phyloP scores from a whole-genome alignment of 1,140 invertebrate species.

The Aphidius ervi region DNA sequence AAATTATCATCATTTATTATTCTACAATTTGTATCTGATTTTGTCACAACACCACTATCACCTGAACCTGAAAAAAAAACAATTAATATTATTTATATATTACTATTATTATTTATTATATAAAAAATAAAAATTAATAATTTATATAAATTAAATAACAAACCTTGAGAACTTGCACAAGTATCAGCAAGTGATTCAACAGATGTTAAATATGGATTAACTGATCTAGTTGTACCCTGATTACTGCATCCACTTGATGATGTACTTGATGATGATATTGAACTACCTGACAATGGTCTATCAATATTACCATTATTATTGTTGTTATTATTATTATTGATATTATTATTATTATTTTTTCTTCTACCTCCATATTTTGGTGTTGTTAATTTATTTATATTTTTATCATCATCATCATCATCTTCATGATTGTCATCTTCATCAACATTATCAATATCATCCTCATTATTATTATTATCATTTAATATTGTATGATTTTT shows the following conservation, averaged over 20 bases:
- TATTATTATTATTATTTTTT: conserved; percentile 20
- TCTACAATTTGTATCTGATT: conserved; percentile 42
- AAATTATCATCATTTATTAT: conserved; percentile 31
- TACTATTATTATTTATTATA: too few species aligned
- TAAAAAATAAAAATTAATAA: conserved; percentile 13
- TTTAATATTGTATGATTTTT: not conserved
- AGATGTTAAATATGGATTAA: conserved; percentile 70
- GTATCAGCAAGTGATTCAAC: conserved; percentile 73
- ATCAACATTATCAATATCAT: conserved; percentile 17
- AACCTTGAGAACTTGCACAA: conserved; percentile 54
- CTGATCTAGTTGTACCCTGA: conserved; percentile 44
- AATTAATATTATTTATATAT: too few species aligned
- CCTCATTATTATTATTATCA: conserved; percentile 7
- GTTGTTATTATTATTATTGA: too few species aligned
- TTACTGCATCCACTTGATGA: conserved; percentile 58
- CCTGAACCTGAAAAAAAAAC: conserved; percentile 47
- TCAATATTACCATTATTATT: conserved; percentile 18
- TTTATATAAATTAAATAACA: not conserved
- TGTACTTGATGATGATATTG: conserved; percentile 75
- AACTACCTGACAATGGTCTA: conserved; percentile 76
- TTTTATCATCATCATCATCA: not conserved
- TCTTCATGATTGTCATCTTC: not conserved
- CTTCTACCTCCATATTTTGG: conserved; percentile 24
- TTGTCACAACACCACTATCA: conserved; percentile 55
- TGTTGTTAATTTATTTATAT: conserved; percentile 16